A percentile compares a stretch with the other conserved stretches of the same genome.
Evolutionary conservation across 2,113 vertebrate genomes (phyloP).

Genomic region (Canis aureus): DNA sequence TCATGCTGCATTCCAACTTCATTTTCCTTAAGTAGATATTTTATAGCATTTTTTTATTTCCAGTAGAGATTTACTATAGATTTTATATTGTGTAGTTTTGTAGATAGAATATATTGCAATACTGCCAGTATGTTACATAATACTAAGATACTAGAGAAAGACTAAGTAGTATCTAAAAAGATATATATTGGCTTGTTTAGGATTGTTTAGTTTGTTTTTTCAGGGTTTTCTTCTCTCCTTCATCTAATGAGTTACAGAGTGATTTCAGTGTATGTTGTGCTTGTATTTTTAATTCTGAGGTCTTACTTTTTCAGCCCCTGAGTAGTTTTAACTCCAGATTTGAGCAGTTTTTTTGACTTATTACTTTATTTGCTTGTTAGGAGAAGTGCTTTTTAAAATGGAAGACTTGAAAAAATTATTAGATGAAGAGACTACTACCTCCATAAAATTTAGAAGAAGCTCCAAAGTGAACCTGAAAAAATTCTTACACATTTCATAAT

Average conservation of each 20-base stretch:
- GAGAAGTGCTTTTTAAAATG: conserved; percentile 41
- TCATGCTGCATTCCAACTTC: background rate
- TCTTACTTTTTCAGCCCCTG: background rate
- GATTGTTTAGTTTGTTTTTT: background rate
- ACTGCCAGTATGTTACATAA: background rate
- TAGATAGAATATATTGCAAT: background rate
- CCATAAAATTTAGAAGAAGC: background rate
- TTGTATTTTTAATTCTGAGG: background rate
- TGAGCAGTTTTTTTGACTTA: background rate
- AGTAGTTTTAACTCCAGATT: conserved; percentile 13
- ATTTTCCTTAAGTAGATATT: background rate
- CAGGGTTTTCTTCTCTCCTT: background rate
- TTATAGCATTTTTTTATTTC: background rate
- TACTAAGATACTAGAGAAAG: background rate
- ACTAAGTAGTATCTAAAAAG: conserved; percentile 13
- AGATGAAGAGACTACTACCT: background rate
- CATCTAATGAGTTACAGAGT: background rate
- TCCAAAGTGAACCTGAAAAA: background rate
- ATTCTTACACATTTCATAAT: background rate
- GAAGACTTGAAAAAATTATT: background rate
- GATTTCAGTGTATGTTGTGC: background rate
- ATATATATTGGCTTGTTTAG: background rate
- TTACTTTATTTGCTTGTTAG: background rate
- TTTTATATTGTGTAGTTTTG: background rate
- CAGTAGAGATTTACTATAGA: background rate